Base-by-base conservation (phyloP, 2,888 invertebrate genomes). In the Anoplius nigerrimus region DNA sequence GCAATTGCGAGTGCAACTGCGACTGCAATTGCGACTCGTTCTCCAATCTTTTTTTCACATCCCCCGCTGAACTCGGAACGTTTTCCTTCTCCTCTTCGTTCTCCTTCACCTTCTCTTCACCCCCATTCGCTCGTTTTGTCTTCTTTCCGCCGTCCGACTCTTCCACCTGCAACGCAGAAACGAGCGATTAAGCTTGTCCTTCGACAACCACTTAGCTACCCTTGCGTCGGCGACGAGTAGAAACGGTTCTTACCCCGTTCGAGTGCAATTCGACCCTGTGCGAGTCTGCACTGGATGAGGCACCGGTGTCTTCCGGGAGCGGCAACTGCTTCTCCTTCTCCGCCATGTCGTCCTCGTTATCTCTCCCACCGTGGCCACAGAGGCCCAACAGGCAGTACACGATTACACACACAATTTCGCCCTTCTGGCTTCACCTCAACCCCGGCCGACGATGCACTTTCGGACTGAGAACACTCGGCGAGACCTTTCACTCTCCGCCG, bases 381-480 rank as follows among this genome's bases (percentile, higher is more conserved):
- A 82, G 75, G 78, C 81, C 78, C 71, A 84, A 67, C 60, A 84
- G 69, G 68, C 83, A 80, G 55, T 80, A 75, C 72, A 77, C 76
- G 67, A 84, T 76, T 80, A 84, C 84, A 72, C 83, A 82, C 81
- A 81, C 76, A 74, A 76, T 46, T 45, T 21, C 21, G 51, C 6
- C 43, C 45, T 51, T 46, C 5, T 18, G 52, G 18, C 4, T 24
- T 24, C 6, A 6, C 8, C 34, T 34, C 34, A 34, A 4, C 1
- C 57, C 56, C 48, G 34, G 22, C 45, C 42, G 21, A 22, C 21
- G 4, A 21, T 21, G 53, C 21, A 21, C n/a, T 21, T 53, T 21
- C 53, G 16, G 13, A 20, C 48, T 15, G 20, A 20, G 24, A 59
- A 46, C 21, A 59, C 59, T 15, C 22, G 16, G 18, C 21, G 13